Base-by-base conservation (phyloP, 2,797 vertebrate species). In the Pseudomugil tenellus region DNA sequence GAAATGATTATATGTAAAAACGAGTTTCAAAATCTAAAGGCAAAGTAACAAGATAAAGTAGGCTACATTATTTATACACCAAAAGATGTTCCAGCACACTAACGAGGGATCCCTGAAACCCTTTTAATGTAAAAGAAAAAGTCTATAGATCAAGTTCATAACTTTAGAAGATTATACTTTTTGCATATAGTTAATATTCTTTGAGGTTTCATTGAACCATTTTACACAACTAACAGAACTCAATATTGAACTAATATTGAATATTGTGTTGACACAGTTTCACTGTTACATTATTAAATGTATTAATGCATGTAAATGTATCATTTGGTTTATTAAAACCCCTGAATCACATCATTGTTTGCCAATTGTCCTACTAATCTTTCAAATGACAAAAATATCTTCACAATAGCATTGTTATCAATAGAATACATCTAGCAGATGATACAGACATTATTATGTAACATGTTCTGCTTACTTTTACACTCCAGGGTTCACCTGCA, bases 1-100 rank as follows among this genome's bases (percentile, higher is more conserved):
- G 73, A 88, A 89, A 86, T 77, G 34, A 53, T 60, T 67, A 81
- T 80, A 52, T 54, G 63, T 65, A n/a, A n/a, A 29, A 29, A 6
- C 6, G 80, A 72, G 81, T 52, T 69, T 68, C 12, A 81, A 66
- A 76, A 72, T 66, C 70, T 49, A 29, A 51, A 34, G 48, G 37
- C 65, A 49, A 26, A 37, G 31, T 8, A 68, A 58, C 29, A 12
- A 69, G 79, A 79, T 61, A 1, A 29, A 68, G 49, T 63, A n/a
- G n/a, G n/a, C n/a, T n/a, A 26, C 55, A 72, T 62, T 41, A 37
- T 56, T 60, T 69, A 58, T 19, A 81, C n/a, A n/a, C 72, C 72
- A 81, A 83, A 83, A 81, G 54, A 67, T 73, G 55, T 75, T 69
- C 48, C 58, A 5, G 46, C 58, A 11, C 29, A 21, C 46, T 86